Percentiles rank a stretch among this genome's conserved stretches.
These are phyloP conservation scores for Herminia tarsipennalis DNA, from an alignment of 2,888 invertebrate genomes.

Conservation along the genomic window DNA sequence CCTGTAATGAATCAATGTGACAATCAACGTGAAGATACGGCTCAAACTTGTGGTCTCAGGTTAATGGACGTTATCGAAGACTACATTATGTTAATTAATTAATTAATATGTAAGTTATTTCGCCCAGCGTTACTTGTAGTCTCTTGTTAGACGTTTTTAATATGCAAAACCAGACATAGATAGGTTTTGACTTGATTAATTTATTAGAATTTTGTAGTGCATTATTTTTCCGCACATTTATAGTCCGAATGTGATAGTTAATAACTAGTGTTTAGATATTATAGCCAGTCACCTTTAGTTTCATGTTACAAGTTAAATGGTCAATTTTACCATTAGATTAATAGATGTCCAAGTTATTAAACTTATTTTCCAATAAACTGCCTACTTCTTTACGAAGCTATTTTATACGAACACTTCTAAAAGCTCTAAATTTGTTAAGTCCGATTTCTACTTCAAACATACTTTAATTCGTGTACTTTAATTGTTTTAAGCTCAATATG, in stretches of 20 bases:
- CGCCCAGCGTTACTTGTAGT: constrained; percentile 67
- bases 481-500: constrained; percentile 25
- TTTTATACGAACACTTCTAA: constrained; percentile 29
- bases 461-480: constrained; percentile 24
- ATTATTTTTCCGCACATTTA: constrained; percentile 35
- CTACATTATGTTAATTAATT: constrained; percentile 77
- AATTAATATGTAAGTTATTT: constrained; percentile 63
- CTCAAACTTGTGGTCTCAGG: constrained; percentile 82
- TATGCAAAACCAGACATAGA: constrained; percentile 69
- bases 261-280: constrained; percentile 47
- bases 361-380: constrained; percentile 15
- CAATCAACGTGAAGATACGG: constrained; percentile 68
- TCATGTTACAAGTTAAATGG: constrained; percentile 47
- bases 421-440: constrained; percentile 33
- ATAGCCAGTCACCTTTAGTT: constrained; percentile 74
- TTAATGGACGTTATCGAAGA: constrained; percentile 79
- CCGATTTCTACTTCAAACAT: constrained; percentile 19
- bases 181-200: constrained; percentile 62
- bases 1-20: constrained; percentile 75
- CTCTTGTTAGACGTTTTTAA: constrained; percentile 49
- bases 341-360: constrained; percentile 18
- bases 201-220: constrained; percentile 39
- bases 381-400: constrained; percentile 41
- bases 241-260: constrained; percentile 41
- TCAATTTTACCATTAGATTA: constrained; percentile 27